Evolutionary conservation across 2,113 vertebrate species (phyloP).

Genomic region (Ictalurus punctatus): DNA sequence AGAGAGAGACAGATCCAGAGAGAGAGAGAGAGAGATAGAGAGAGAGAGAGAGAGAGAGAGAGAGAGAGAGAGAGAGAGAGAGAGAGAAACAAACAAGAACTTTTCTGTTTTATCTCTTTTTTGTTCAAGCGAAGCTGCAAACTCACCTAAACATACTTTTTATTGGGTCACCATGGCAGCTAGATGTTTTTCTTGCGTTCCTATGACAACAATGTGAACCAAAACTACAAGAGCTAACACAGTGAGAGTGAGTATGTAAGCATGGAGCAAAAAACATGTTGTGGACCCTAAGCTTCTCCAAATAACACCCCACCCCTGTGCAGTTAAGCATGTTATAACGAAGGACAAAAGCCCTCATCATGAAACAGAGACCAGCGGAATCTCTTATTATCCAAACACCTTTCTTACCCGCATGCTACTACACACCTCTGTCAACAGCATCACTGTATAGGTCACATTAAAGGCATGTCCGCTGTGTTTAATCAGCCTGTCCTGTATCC

Average conservation of each 20-base stretch:
- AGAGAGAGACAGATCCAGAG: neutral
- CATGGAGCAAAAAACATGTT: conserved; percentile 2
- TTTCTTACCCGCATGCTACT: neutral
- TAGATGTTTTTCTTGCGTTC: conserved; percentile 45
- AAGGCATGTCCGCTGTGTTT: neutral
- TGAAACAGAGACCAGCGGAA: neutral
- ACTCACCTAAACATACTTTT: conserved; percentile 44
- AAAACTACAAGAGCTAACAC: conserved; percentile 1
- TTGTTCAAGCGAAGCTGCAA: conserved; percentile 18
- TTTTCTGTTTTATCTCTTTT: conserved; percentile 22
- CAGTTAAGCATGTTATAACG: neutral
- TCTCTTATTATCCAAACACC: neutral
- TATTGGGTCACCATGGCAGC: conserved; percentile 56
- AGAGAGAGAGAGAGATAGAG: neutral
- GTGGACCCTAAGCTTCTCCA: neutral
- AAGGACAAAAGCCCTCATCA: neutral
- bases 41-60: neutral
- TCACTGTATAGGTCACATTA: neutral
- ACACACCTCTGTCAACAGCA: neutral
- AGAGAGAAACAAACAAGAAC: neutral
- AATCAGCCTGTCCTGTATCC: conserved; percentile 9
- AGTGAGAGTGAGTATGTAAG: neutral
- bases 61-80: neutral
- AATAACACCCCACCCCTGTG: neutral
- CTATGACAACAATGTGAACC: conserved; percentile 51